These are phyloP conservation scores for Oryzias woworae DNA, from an alignment of 2,113 vertebrate genomes.

Conservation along the genomic window DNA sequence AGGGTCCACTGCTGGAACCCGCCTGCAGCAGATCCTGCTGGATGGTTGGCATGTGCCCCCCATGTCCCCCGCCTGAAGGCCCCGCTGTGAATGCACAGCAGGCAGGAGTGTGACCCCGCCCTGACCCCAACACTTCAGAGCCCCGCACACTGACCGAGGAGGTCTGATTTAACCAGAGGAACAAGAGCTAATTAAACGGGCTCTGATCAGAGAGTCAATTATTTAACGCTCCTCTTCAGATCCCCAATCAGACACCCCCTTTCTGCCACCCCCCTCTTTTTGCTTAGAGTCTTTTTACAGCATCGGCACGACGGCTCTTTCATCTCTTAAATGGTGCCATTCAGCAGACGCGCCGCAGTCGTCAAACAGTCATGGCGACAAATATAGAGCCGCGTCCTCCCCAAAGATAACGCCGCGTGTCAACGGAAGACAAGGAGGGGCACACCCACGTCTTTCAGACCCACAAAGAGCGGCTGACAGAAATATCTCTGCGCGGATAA, in stretches of 20 bases:
- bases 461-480: slow-evolving; percentile 28
- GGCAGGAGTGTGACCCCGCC: slow-evolving; percentile 36
- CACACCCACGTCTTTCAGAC: slow-evolving; percentile 27
- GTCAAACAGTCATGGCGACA: slow-evolving; percentile 36
- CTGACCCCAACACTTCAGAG: slow-evolving; percentile 37
- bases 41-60: slow-evolving; percentile 23
- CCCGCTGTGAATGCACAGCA: slow-evolving; percentile 49
- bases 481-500: slow-evolving; percentile 29
- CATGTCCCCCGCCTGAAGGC: slow-evolving; percentile 52
- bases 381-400: slow-evolving; percentile 16
- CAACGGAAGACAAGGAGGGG: slow-evolving; percentile 43
- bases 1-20: slow-evolving; percentile 59
- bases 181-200: slow-evolving; percentile 84
- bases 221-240: slow-evolving; percentile 74
- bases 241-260: slow-evolving; percentile 34
- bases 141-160: slow-evolving; percentile 38
- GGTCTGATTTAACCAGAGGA: slow-evolving; percentile 75
- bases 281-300: slow-evolving; percentile 28
- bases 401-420: slow-evolving; percentile 44
- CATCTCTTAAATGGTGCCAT: slow-evolving; percentile 47
- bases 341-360: slow-evolving; percentile 24
- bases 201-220: slow-evolving; percentile 81
- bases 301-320: slow-evolving; percentile 42
- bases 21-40: slow-evolving; percentile 23
- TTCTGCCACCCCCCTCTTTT: slow-evolving; percentile 11